A percentile compares a stretch with the other conserved stretches of the same genome.
These are phyloP conservation scores for Elgaria multicarinata DNA, from an alignment of 2,113 vertebrate species.

Conservation along the genomic window DNA sequence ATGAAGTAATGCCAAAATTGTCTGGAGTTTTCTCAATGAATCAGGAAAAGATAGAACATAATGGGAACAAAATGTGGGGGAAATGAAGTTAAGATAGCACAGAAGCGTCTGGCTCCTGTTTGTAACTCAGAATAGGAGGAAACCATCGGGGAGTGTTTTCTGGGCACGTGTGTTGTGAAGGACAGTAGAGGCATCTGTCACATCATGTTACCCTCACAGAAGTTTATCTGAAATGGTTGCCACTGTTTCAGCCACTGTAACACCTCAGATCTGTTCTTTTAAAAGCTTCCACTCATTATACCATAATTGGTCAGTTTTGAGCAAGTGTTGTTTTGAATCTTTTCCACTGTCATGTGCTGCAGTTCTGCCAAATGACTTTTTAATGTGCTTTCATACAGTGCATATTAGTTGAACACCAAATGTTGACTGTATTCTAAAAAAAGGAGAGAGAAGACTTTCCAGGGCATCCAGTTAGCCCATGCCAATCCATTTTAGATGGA, in stretches of 20 bases:
- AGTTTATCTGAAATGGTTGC: neutral
- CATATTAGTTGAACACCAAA: neutral
- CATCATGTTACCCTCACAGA: neutral
- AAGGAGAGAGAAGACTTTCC: neutral
- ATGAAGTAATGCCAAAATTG: neutral
- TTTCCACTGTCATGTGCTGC: neutral
- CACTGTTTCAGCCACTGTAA: neutral
- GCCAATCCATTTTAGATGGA: neutral
- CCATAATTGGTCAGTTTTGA: constrained; percentile 24
- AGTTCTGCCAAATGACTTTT: constrained; percentile 26
- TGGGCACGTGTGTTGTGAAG: neutral
- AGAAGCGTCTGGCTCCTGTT: too few relatives aligned
- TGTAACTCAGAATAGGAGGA: neutral
- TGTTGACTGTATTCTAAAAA: constrained; percentile 20
- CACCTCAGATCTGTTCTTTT: constrained; percentile 29
- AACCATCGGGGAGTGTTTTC: neutral
- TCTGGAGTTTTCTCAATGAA: neutral
- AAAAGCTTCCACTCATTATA: constrained; percentile 24
- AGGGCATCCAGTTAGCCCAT: constrained; percentile 32
- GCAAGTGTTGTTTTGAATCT: constrained; percentile 1
- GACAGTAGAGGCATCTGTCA: neutral
- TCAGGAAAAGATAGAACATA: neutral
- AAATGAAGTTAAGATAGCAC: neutral
- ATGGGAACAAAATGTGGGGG: neutral
- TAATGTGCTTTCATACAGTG: constrained; percentile 8